Base-by-base conservation (phyloP, 2,797 vertebrate genomes). In the Cottoperca gobio region DNA sequence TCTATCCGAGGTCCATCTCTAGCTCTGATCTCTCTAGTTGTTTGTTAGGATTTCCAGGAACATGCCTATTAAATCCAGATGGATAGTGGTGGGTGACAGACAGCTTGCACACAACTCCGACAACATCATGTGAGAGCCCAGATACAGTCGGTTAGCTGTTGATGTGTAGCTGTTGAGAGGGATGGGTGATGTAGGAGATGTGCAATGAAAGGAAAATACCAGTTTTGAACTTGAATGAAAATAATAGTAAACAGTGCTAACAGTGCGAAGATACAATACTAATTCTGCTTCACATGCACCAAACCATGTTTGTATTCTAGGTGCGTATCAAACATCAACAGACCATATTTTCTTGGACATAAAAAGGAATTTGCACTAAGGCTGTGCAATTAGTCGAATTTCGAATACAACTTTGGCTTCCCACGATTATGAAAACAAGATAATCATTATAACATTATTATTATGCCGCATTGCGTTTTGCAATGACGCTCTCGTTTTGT, bases 1-100 rank as follows among this genome's bases (percentile, higher is more conserved):
- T 78, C 40, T 52, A 70, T 76, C 84, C 8, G 1, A 54, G 78
- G 73, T 75, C 54, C 52, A 60, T 79, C 58, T 67, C 61, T 65
- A 5, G 67, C 70, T 77, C 53, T 75, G 70, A 81, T 82, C 79
- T 69, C 49, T 48, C 33, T 63, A 13, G 48, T 33, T 72, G 39
- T 78, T 78, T 84, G 74, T 71, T 4, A 63, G 61, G 74, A 66
- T 83, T 81, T 84, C 62, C 71, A 74, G 69, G 57, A 86, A 84
- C 67, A 81, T 78, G 75, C 70, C 72, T 64, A 69, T 75, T 79
- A 69, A 83, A 82, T 79, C 75, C 74, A 87, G 80, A 83, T 73
- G 74, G 88, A 84, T 46, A 72, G 71, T 23, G 64, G 81, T 79
- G 60, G 82, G 60, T 87, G 88, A 91, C 9, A 37, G 79, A 86